Evolutionary conservation across 2,113 vertebrate species (phyloP).

Genomic region (Carassius auratus): DNA sequence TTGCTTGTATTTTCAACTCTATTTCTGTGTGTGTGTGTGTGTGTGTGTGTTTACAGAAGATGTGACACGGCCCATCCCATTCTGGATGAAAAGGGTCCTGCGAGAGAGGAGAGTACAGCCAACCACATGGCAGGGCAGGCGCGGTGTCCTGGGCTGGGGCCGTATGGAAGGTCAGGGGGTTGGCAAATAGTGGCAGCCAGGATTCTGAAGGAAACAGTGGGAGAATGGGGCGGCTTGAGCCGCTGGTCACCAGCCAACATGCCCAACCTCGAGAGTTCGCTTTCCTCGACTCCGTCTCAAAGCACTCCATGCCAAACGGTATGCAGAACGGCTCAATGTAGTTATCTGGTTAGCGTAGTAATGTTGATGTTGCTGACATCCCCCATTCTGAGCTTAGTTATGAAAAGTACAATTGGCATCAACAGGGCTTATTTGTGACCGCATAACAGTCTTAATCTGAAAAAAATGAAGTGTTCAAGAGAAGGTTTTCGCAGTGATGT

Average conservation of each 20-base stretch:
- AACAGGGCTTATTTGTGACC: neutral
- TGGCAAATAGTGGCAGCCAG: slow-evolving; percentile 84
- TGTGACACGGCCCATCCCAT: slow-evolving; percentile 76
- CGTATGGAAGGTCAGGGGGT: slow-evolving; percentile 87
- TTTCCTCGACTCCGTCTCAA: slow-evolving; percentile 36
- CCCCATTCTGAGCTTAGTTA: neutral
- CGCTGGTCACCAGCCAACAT: slow-evolving; percentile 83
- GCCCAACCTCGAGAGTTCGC: slow-evolving; percentile 72
- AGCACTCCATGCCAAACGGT: neutral
- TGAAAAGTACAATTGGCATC: neutral
- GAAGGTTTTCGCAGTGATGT: too few species aligned
- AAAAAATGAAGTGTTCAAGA: too few species aligned
- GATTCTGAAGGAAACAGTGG: slow-evolving; percentile 83
- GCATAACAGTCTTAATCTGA: neutral
- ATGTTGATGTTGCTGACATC: neutral
- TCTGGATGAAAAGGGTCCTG: slow-evolving; percentile 79
- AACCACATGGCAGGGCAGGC: slow-evolving; percentile 87
- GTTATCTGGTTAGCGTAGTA: neutral
- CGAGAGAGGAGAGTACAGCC: slow-evolving; percentile 83
- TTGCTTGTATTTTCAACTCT: neutral
- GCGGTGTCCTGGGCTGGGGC: slow-evolving; percentile 86
- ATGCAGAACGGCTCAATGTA: neutral
- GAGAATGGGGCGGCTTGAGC: slow-evolving; percentile 75
- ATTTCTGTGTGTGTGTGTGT: neutral
- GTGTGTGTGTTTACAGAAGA: slow-evolving; percentile 42